Conservation (phyloP, 2,888 invertebrate species). For the Nymphalis urticae region DNA sequence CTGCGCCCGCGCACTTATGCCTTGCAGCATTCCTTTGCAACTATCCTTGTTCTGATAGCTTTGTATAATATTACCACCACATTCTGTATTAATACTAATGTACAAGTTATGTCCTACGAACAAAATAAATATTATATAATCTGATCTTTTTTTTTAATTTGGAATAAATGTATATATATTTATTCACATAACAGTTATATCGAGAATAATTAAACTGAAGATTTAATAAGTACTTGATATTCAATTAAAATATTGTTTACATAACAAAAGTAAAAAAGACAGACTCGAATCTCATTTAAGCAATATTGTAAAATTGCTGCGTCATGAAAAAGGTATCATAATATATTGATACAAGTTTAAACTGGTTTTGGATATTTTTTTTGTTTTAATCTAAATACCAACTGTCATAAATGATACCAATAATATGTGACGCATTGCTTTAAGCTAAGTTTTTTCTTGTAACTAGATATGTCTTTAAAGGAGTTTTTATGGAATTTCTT, state of each 20-base stretch:
- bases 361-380: background rate
- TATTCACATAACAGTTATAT: too few relatives aligned
- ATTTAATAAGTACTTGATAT: too few relatives aligned
- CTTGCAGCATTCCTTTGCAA: constrained; percentile 29
- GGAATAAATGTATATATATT: too few relatives aligned
- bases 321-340: background rate
- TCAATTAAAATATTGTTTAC: background rate
- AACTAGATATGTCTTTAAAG: background rate
- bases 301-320: background rate
- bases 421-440: background rate
- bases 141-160: too few relatives aligned
- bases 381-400: constrained; percentile 3
- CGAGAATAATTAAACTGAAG: too few relatives aligned
- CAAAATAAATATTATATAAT: too few relatives aligned
- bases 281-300: background rate
- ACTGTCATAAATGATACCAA: background rate
- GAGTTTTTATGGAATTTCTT: constrained; percentile 1
- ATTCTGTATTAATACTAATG: background rate
- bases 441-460: background rate
- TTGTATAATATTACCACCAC: constrained; percentile 5
- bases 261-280: background rate
- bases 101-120: background rate
- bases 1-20: constrained; percentile 30
- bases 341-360: background rate
- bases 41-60: constrained; percentile 25